Evolutionary conservation across 2,888 invertebrate genomes (phyloP).

Genomic region (Hipparchia semele): DNA sequence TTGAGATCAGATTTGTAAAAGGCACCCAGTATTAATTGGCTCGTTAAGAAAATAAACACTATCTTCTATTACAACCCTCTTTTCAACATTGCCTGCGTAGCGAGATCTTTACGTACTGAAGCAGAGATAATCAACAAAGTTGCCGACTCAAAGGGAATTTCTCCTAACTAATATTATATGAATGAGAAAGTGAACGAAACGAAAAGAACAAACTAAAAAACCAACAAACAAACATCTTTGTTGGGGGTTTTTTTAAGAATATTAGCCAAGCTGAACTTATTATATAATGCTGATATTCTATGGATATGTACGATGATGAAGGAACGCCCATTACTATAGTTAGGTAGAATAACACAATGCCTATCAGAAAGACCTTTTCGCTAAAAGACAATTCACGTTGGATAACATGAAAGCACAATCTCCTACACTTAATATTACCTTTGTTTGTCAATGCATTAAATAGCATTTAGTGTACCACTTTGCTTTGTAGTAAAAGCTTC

Average conservation of each 20-base stretch:
- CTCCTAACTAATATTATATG: background rate
- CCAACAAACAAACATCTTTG: no score
- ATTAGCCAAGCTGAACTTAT: no score
- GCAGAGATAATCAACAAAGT: background rate
- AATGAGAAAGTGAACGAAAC: no score
- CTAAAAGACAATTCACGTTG: no score
- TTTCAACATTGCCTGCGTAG: background rate
- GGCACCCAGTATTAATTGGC: constrained; percentile 15
- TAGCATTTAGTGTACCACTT: background rate
- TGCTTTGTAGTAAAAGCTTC: constrained; percentile 15
- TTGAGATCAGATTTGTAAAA: constrained; percentile 1
- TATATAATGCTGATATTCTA: no score
- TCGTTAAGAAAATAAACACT: constrained; percentile 34
- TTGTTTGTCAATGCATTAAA: background rate
- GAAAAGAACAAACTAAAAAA: no score
- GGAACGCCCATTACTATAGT: no score
- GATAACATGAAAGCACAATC: background rate
- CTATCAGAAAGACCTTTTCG: no score
- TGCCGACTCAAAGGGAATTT: constrained; percentile 1
- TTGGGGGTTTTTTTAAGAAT: no score
- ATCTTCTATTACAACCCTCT: constrained; percentile 21
- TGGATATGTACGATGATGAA: no score
- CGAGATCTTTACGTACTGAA: constrained; percentile 1
- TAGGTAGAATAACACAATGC: no score
- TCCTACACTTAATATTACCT: background rate